Percentiles rank a stretch among this genome's conserved stretches.
These are phyloP conservation scores for Brachycybe producta DNA, from an alignment of 2,888 invertebrate species.

Conservation along the genomic window DNA sequence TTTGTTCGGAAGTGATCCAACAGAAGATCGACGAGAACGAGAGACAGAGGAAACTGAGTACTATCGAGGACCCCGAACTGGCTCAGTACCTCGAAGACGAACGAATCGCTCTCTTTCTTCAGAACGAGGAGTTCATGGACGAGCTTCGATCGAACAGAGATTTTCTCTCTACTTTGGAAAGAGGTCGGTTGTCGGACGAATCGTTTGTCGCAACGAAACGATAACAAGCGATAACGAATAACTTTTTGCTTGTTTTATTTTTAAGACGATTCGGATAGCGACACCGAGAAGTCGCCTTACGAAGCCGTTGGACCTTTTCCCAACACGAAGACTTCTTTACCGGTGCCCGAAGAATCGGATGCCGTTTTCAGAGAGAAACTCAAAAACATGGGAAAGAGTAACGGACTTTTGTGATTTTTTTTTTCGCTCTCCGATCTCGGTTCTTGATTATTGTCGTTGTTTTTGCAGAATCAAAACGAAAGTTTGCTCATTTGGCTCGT, in stretches of 20 bases:
- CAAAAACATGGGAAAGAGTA: conserved; percentile 68
- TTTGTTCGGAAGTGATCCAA: conserved; percentile 31
- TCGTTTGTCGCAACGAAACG: neutral
- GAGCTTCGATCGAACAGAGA: conserved; percentile 74
- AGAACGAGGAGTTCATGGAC: conserved; percentile 81
- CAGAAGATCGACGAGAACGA: conserved; percentile 38
- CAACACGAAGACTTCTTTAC: conserved; percentile 17
- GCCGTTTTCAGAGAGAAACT: conserved; percentile 59
- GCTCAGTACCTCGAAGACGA: conserved; percentile 64
- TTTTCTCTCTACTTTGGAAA: conserved; percentile 69
- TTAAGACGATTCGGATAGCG: conserved; percentile 15
- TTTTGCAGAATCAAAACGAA: conserved; percentile 56
- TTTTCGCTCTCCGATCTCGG: conserved; percentile 3
- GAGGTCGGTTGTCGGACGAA: conserved; percentile 39
- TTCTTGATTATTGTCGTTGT: conserved; percentile 14
- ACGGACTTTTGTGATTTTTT: conserved; percentile 26
- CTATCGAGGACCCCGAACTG: conserved; percentile 33
- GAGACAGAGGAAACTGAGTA: conserved; percentile 30
- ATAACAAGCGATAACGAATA: neutral
- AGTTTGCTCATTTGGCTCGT: conserved; percentile 63
- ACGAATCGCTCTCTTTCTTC: conserved; percentile 67
- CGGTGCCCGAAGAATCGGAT: conserved; percentile 35
- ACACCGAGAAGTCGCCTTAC: conserved; percentile 13
- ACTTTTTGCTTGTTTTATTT: conserved; percentile 2
- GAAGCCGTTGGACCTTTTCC: conserved; percentile 16